phyloP scores from a whole-genome alignment of 2,797 vertebrate species.

The Hylomyscus alleni region DNA sequence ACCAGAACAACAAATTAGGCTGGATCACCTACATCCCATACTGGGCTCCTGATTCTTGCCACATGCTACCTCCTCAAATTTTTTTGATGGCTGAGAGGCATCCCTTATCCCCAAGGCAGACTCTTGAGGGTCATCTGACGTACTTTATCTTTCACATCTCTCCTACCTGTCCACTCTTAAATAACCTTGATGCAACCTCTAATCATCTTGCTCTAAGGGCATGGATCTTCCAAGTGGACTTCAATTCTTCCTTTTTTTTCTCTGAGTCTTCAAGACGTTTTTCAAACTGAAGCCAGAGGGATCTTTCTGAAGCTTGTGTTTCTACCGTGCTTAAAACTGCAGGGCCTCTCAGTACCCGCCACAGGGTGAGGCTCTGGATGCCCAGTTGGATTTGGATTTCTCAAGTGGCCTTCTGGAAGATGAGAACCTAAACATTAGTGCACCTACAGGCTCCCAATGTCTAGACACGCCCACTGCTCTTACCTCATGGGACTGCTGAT shows the following conservation, averaged over 20 bases:
- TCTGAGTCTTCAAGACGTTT: background rate
- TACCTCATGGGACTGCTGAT: background rate
- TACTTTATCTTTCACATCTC: background rate
- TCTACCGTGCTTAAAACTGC: background rate
- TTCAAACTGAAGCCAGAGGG: background rate
- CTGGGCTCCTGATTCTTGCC: accelerated
- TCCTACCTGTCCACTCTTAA: background rate
- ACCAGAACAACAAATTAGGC: background rate
- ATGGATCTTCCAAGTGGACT: background rate
- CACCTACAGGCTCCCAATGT: background rate
- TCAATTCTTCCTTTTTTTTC: background rate
- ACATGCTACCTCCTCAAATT: background rate
- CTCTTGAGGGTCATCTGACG: background rate
- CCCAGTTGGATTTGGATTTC: background rate
- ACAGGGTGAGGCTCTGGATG: background rate
- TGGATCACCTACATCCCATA: background rate
- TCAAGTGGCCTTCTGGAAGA: background rate
- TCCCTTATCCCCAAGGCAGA: background rate
- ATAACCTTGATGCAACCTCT: background rate
- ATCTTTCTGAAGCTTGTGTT: background rate
- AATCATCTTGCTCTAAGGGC: background rate
- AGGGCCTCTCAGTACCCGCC: background rate
- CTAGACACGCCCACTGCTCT: background rate
- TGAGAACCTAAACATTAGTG: background rate
- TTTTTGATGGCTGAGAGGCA: no score